Base-by-base conservation (phyloP, 2,888 invertebrate species). In the Cordilura impudica region DNA sequence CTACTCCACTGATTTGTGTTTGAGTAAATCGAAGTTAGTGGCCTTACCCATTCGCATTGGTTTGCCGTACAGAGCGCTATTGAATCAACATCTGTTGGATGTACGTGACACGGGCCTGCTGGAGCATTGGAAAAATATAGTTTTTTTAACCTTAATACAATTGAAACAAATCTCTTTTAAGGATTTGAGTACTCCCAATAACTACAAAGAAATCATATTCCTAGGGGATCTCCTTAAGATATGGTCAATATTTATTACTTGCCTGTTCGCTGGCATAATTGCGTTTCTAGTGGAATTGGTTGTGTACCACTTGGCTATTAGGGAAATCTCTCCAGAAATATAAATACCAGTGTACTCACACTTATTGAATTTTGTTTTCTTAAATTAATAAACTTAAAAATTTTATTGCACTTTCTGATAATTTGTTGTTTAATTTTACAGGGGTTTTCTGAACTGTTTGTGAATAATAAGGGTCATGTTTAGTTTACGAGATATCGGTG, bases 61-160 rank as follows among this genome's bases (percentile, higher is more conserved):
- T 1, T 58, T 69, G 12, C 43, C 65, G 10, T 80, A 58, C 10
- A 72, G 31, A 31, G 43, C 53, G 8, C 21, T 58, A 14, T 39
- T 80, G n/a, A 66, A 80, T 65, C 26, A 63, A 8, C 72, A 73
- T 14, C 47, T 80, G 2, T 39, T 51, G 29, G 51, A 72, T 23
- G 23, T 76, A 8, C 47, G 58, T 5, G 76, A 35, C 12, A 43
- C 60, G 7, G 80, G 80, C 2, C 53, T 80, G 4, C 21, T 80
- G 49, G 23, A 53, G n/a, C 18, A 76, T 5, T 80, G 80, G 80
- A 21, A 35, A 5, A 21, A n/a, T 4, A 19, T 39, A 1, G 54
- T 60, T 12, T 80, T 73, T 39, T 39, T 45, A 2, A 65, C 69
- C 3, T 56, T 76, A 73, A 21, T 69, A 26, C 45, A 56, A 5